phyloP scores from a whole-genome alignment of 2,888 invertebrate genomes.

The Caenorhabditis sp. region DNA sequence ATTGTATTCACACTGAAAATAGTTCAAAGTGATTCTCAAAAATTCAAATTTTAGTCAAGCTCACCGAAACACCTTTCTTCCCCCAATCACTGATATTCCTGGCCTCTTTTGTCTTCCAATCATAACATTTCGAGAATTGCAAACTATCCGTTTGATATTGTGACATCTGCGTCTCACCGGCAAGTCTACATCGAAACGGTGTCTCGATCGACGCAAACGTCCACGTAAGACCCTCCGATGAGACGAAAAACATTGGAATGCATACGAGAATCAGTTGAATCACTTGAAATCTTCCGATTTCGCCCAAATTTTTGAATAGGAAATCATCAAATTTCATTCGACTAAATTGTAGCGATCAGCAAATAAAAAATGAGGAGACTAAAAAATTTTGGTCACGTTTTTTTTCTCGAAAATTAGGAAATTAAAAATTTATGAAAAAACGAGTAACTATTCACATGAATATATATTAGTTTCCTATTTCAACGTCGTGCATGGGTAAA shows the following conservation, averaged over 20 bases:
- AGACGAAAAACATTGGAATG: slow-evolving; percentile 67
- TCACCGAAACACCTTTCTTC: slow-evolving; percentile 16
- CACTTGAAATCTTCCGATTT: slow-evolving; percentile 64
- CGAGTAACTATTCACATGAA: no score
- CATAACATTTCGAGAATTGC: slow-evolving; percentile 42
- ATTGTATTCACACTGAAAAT: slow-evolving; percentile 43
- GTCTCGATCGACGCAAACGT: slow-evolving; percentile 67
- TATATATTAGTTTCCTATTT: no score
- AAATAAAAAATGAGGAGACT: no score
- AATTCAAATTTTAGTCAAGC: background rate
- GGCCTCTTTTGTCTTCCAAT: background rate
- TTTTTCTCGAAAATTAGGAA: no score
- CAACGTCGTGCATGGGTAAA: no score
- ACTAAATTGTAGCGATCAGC: background rate
- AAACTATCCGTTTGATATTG: slow-evolving; percentile 41
- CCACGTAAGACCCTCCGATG: slow-evolving; percentile 70
- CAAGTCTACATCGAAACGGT: slow-evolving; percentile 58
- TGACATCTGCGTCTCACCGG: slow-evolving; percentile 29
- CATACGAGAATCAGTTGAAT: slow-evolving; percentile 69
- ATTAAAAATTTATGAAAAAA: no score
- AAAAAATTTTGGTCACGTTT: no score
- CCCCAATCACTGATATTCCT: slow-evolving; percentile 9
- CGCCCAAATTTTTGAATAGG: slow-evolving; percentile 67
- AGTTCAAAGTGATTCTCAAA: background rate
- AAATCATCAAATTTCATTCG: slow-evolving; percentile 71